Evolutionary conservation across 2,113 vertebrate species (phyloP).

Genomic region (Oncorhynchus tshawytscha): DNA sequence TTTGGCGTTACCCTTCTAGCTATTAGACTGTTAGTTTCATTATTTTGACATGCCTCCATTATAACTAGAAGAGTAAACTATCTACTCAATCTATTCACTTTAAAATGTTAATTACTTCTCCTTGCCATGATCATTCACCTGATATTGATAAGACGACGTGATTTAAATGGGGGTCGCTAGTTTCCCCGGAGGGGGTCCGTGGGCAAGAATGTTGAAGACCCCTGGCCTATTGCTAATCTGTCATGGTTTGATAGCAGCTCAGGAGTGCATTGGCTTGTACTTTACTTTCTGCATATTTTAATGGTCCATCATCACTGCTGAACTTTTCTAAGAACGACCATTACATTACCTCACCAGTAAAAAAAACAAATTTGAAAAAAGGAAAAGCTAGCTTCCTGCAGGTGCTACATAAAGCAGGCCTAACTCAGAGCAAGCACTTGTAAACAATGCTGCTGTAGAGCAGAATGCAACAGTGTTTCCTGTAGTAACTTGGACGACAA

Average conservation of each 20-base stretch:
- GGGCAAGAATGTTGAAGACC: not conserved
- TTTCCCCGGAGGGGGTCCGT: too few relatives aligned
- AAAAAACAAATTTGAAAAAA: not conserved
- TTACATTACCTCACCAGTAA: constrained; percentile 41
- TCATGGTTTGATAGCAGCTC: not conserved
- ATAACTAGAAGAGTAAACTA: too few relatives aligned
- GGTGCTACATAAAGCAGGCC: constrained; percentile 40
- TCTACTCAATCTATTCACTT: too few relatives aligned
- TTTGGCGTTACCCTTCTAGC: too few relatives aligned
- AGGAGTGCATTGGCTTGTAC: not conserved
- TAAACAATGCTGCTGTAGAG: constrained; percentile 25
- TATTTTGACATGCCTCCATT: too few relatives aligned
- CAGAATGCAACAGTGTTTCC: not conserved
- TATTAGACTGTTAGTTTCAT: too few relatives aligned
- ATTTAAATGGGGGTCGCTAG: too few relatives aligned
- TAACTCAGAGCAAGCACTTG: constrained; percentile 27
- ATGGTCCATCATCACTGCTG: not conserved
- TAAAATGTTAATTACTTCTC: too few relatives aligned
- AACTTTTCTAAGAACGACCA: constrained; percentile 3
- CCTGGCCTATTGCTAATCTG: not conserved
- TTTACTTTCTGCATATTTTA: not conserved
- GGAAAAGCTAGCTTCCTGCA: constrained; percentile 29
- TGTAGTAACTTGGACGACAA: constrained; percentile 4
- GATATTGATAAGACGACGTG: too few relatives aligned
- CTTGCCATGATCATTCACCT: too few relatives aligned